A percentile compares a stretch with the other conserved stretches of the same genome.
These are phyloP conservation scores for Rhagophthalmus giganteus DNA, from an alignment of 2,888 invertebrate genomes.

Conservation along the genomic window DNA sequence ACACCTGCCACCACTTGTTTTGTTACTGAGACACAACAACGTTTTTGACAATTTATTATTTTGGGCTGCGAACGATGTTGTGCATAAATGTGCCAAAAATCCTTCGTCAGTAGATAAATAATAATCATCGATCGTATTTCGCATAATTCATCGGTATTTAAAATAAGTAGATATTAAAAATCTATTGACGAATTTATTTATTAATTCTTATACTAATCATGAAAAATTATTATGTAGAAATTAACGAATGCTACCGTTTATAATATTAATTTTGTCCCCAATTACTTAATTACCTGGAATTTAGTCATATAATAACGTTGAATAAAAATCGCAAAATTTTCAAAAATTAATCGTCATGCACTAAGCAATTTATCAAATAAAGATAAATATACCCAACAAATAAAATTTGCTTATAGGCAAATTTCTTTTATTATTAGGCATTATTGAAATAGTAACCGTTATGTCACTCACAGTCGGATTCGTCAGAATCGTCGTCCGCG, in stretches of 20 bases:
- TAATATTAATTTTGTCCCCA: no score
- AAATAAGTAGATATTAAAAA: no score
- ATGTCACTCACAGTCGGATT: slow-evolving; percentile 76
- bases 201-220: no score
- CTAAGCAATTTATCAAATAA: background rate
- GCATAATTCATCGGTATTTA: no score
- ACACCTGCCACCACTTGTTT: slow-evolving; percentile 42
- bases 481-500: slow-evolving; percentile 71
- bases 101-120: slow-evolving; percentile 1
- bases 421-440: slow-evolving; percentile 32
- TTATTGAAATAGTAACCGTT: slow-evolving; percentile 43
- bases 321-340: no score
- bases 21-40: slow-evolving; percentile 19
- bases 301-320: no score
- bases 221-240: no score
- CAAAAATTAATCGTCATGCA: no score
- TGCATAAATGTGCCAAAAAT: slow-evolving; percentile 6
- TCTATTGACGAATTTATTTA: no score
- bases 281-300: no score
- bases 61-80: slow-evolving; percentile 4
- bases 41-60: slow-evolving; percentile 1
- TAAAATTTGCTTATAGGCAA: slow-evolving; percentile 35
- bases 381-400: slow-evolving; percentile 27
- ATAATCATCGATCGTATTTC: background rate
- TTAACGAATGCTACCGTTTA: no score